Base-by-base conservation (phyloP, 2,888 invertebrate genomes). In the Zaprionus lineosus region DNA sequence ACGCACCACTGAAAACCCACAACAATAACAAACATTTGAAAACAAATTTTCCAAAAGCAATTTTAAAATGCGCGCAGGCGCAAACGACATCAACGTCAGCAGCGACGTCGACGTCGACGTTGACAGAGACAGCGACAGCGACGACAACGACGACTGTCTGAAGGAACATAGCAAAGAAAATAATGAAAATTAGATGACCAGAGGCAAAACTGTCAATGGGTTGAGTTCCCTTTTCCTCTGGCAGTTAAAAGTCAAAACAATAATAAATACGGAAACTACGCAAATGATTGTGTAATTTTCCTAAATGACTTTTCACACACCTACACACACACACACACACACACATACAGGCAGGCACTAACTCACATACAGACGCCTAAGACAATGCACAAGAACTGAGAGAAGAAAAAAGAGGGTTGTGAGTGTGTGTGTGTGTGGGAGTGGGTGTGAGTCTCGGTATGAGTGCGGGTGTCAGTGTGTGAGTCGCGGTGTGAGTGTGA, bases 21-120 rank as follows among this genome's bases (percentile, higher is more conserved):
- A 70, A 85, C 55, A 74, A 74, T 68, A 84, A 85, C 79, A 86
- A 85, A 74, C 48, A 72, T 39, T 53, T 12, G 56, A 76, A 36
- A 83, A 84, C 81, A 72, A 70, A 76, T 82, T 85, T 77, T 59
- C 79, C 46, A 67, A 66, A 83, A 63, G 66, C 61, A 86, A 81
- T 83, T 60, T 71, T 59, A n/a, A 69, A 72, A 67, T 61, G 83
- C 62, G 81, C 76, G 72, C 84, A 78, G 70, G 65, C 84, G 84
- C 76, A 79, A 65, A 57, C 33, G 56, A 37, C 46, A 63, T 9
- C 31, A 3, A 36, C 36, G 12, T 26, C 43, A 14, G n/a, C 33
- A 15, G 12, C 29, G 12, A 12, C 19, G 15, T 14, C 29, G 8
- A 11, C 39, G 19, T 33, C 18, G 28, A 12, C 46, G 51, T 33